Base-by-base conservation (phyloP, 2,888 invertebrate species). In the Argyresthia albistria region DNA sequence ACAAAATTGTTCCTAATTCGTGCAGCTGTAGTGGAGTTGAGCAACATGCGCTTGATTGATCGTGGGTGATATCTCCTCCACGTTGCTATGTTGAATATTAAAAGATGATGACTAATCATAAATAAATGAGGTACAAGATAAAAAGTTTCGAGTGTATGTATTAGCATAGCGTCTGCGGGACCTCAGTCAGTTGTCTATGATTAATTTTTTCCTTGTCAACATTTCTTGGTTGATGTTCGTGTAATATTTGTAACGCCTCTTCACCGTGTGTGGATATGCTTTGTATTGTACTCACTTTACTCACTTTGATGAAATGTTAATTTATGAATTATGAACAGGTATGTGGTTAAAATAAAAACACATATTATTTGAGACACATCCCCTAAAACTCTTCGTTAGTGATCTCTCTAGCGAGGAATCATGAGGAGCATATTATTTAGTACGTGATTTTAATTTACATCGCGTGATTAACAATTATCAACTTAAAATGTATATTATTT, bases 101-200 rank as follows among this genome's bases (percentile, higher is more conserved):
- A 76, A 74, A 67, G 67, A 72, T 66, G 71, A 80, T 83, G 80
- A 83, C 82, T 79, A 66, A 75, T 76, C 79, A 72, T 65, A 73
- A 75, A 81, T 76, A 80, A 77, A 80, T 77, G 75, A 76, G 70
- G 64, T 66, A 69, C 67, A 63, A 60, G 65, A 68, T 64, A 67
- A 73, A 74, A 69, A 65, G 69, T 56, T 46, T 49, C 47, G 52
- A 48, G 46, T 56, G 25, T 46, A 53, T 36, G 53, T 66, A 76
- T 73, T 73, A 76, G 69, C 72, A 75, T 73, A 72, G 66, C 62
- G 63, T 66, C 54, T 52, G 59, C 59, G 57, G 43, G 10, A 9
- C 60, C 56, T 58, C 59, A 62, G 61, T 65, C 66, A 69, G 72
- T 76, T 74, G 73, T 74, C 59, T 61, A 59, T 72, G 69, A 78